Evolutionary conservation across 2,888 invertebrate species (phyloP), one percentile per base, ranked within the genome.

Genomic region (Suillia variegata): DNA sequence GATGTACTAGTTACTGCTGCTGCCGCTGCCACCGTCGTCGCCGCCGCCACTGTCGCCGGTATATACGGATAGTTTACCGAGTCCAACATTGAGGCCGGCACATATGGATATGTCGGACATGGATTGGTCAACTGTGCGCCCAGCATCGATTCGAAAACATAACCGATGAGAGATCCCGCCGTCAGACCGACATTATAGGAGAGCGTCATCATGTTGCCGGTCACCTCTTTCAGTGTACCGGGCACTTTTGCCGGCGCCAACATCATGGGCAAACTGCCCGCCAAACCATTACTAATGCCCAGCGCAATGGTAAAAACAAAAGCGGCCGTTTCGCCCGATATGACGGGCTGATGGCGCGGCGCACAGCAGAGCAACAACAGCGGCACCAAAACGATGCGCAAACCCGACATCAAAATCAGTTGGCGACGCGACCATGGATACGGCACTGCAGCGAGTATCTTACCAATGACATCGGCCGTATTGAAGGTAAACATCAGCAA

Each of bases 181-280:
- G 94, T 90, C 53, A 96, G 84, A 0, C 95, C 96, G 38, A 93
- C 87, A 80, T 92, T 94, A 82, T 96, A 96, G 0, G 94, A 92
- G 2, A 96, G 80, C 0, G 95, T 96, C 95, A 96, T 96, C 82
- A 96, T 92, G 78, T 96, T 96, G 89, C 95, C 95, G 61, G 94
- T 92, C 6, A 96, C 87, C 83, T 96, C 96, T 45, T 93, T 87
- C 68, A 93, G 89, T 55, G 93, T 91, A 61, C 93, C 91, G 13
- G 92, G 89, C 4, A 96, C 94, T 75, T 92, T 89, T 49, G 89
- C 88, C 1, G 96, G 93, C 1, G 95, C 96, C 74, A 93, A 86
- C 73, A 96, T 94, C 93, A 96, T 96, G 2, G 96, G 96, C 26
- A 96, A 88, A 61, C 94, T 94, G 3, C 96, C 96, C 57, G 96